Evolutionary conservation across 1,140 invertebrate species (phyloP).

Genomic region (Eriocheir sinensis): DNA sequence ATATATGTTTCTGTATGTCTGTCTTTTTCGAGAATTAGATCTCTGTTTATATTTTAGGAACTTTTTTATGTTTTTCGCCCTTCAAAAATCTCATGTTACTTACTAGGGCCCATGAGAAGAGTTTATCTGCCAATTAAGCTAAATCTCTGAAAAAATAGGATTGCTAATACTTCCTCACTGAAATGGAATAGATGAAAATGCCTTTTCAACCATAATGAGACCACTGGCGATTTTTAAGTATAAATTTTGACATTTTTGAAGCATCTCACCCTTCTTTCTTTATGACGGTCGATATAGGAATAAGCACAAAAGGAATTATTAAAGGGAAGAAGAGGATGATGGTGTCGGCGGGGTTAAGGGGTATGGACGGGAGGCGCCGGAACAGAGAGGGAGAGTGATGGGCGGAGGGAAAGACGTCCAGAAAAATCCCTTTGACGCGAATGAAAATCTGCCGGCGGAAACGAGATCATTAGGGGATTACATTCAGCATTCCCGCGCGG

Average conservation of each 20-base stretch:
- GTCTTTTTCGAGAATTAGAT: too few species aligned
- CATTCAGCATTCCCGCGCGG: background rate
- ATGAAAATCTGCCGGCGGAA: background rate
- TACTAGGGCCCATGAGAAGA: background rate
- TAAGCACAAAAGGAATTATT: constrained; percentile 2
- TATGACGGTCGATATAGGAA: background rate
- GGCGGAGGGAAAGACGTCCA: background rate
- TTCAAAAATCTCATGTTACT: too few species aligned
- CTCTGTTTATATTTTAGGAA: too few species aligned
- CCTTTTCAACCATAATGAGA: background rate
- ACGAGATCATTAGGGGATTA: constrained; percentile 16
- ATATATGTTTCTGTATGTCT: too few species aligned
- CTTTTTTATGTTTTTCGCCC: too few species aligned
- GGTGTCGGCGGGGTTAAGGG: background rate
- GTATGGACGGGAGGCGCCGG: background rate
- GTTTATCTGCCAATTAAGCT: background rate
- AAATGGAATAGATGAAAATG: background rate
- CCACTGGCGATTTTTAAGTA: background rate
- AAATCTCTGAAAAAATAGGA: background rate
- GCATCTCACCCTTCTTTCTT: background rate
- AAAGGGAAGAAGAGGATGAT: background rate
- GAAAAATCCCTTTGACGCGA: background rate
- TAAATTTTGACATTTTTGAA: background rate
- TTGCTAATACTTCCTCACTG: background rate
- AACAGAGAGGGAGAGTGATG: too few species aligned